Evolutionary conservation across 2,888 invertebrate genomes (phyloP).

Genomic region (Galerucella pusilla): DNA sequence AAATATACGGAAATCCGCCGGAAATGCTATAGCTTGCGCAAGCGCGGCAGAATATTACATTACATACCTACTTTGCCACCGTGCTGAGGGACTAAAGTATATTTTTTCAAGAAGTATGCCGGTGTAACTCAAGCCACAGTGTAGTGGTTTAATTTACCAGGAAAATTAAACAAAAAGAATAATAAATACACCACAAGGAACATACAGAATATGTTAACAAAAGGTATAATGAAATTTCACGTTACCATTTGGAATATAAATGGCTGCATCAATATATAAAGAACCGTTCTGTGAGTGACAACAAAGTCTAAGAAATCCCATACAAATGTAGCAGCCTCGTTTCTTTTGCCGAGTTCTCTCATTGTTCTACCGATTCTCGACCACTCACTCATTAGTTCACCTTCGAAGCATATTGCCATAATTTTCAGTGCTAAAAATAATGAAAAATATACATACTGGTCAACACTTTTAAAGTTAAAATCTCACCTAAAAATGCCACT

Average conservation of each 20-base stretch:
- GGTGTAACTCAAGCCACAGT: not conserved
- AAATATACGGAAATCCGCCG: too few relatives aligned
- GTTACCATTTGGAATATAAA: conserved; percentile 90
- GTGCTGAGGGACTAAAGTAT: too few relatives aligned
- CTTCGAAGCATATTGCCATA: conserved; percentile 95
- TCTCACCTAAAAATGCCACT: conserved; percentile 80
- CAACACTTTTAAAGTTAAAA: not conserved
- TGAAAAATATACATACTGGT: not conserved
- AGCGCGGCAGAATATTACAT: too few relatives aligned
- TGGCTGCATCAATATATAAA: conserved; percentile 91
- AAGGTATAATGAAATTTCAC: not conserved
- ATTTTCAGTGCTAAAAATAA: conserved; percentile 84
- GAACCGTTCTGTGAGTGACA: conserved; percentile 90
- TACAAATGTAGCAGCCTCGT: conserved; percentile 88
- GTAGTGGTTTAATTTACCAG: too few relatives aligned
- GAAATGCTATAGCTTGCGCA: too few relatives aligned
- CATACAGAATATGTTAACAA: not conserved
- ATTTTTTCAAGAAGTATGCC: too few relatives aligned
- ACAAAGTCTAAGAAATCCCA: conserved; percentile 98
- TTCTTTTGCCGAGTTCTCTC: conserved; percentile 85
- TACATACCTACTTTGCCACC: too few relatives aligned
- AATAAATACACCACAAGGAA: too few relatives aligned
- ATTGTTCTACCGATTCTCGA: conserved; percentile 91
- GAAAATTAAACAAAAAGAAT: too few relatives aligned
- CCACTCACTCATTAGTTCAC: conserved; percentile 93